Conservation (phyloP, 2,113 vertebrate genomes). For the Odobenus rosmarus region DNA sequence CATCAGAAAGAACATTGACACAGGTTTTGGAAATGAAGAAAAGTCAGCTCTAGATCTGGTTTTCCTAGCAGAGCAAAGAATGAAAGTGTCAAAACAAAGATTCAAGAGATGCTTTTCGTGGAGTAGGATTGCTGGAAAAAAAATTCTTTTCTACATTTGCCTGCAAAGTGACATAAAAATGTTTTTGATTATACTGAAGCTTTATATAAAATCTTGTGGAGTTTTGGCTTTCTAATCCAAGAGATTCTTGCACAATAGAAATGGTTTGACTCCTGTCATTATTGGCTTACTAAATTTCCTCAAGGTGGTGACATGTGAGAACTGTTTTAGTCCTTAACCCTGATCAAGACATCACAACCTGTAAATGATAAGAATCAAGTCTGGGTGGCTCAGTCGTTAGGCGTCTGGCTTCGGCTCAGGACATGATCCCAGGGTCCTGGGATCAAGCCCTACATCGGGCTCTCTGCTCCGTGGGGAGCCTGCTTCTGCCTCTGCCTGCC, state of each 20-base stretch:
- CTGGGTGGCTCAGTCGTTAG: background rate
- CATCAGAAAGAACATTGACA: background rate
- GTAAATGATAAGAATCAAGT: background rate
- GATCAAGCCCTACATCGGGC: too few species aligned
- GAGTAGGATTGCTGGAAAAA: background rate
- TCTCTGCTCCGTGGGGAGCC: background rate
- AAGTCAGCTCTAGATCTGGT: background rate
- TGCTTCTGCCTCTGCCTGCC: background rate
- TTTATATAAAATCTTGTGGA: background rate
- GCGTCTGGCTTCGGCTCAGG: background rate
- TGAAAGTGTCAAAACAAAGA: background rate
- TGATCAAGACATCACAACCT: background rate
- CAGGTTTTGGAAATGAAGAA: background rate
- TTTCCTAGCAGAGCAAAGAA: background rate
- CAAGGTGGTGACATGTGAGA: background rate
- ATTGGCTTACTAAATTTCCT: background rate
- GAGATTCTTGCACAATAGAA: background rate
- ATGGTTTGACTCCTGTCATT: background rate
- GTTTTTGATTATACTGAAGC: background rate
- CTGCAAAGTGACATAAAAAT: background rate
- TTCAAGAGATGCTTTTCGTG: background rate
- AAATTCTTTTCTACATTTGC: background rate
- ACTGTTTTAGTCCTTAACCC: background rate
- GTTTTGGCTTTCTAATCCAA: conserved; percentile 12
- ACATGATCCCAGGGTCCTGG: too few species aligned